Evolutionary conservation across 2,113 vertebrate genomes (phyloP).

Genomic region (Mohoua ochrocephala): DNA sequence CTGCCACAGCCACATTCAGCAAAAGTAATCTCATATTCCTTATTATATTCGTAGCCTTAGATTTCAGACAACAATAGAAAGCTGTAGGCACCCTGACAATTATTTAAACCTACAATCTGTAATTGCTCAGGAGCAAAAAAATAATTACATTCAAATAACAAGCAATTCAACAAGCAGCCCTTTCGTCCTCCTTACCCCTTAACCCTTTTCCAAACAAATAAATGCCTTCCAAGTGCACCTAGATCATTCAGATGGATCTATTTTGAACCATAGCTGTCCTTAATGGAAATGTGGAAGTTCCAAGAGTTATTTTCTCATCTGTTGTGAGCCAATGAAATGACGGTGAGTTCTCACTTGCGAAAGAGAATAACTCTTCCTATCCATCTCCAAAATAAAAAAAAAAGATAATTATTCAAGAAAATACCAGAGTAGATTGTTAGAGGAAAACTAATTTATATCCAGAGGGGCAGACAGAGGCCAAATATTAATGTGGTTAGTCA

Average conservation of each 20-base stretch:
- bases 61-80: conserved; percentile 9
- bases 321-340: not conserved
- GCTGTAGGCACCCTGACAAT: conserved; percentile 23
- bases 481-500: not conserved
- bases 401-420: not conserved
- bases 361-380: not conserved
- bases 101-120: conserved; percentile 29
- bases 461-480: not conserved
- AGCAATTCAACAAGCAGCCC: not conserved
- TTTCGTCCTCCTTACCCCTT: not conserved
- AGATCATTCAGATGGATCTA: conserved; percentile 18
- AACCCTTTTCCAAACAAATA: conserved; percentile 6
- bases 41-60: not conserved
- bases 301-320: not conserved
- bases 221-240: not conserved
- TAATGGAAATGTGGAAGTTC: not conserved
- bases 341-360: not conserved
- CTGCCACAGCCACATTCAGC: not conserved
- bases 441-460: conserved; percentile 13
- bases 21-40: not conserved
- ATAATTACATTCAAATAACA: conserved; percentile 27
- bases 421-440: not conserved
- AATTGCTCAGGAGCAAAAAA: conserved; percentile 31
- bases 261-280: not conserved
- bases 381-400: not conserved